Evolutionary conservation across 1,140 invertebrate species (phyloP), one percentile per base, ranked within the genome.

Genomic region (Procambarus clarkii): DNA sequence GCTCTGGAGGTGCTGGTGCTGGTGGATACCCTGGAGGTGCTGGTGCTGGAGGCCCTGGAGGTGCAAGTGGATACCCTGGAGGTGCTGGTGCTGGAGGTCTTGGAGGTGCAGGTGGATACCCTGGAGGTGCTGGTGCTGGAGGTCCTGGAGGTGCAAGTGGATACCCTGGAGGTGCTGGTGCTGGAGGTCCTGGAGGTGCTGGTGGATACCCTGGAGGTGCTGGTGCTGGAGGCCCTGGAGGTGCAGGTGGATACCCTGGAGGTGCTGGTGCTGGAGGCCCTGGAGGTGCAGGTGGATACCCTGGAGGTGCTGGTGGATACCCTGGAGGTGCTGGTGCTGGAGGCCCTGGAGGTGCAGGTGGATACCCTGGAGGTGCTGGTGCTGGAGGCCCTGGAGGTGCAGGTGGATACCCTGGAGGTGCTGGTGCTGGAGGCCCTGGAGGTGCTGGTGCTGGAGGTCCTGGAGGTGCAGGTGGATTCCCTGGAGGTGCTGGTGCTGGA

Each of bases 1-100:
- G 81, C 18, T 11, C 21, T 44, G 81, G 88, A 78, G 88, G 81
- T 18, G 46, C 50, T 60, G 88, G 88, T 54, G 85, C 45, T 44
- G 2, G 7, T n/a, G 86, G 78, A 60, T 58, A 58, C 34, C 46
- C 58, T 13, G 86, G 86, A 34, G 78, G 86, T 44, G 54, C 9
- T 71, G 78, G 74, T 0, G 24, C 44, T 45, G 76, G 78, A 15
- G 77, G 86, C 0, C 2, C 8, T 60, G 80, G 83, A 64, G 86
- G 86, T 34, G 46, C 54, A 3, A 71, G 86, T 45, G 60, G 77
- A n/a, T n/a, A n/a, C 8, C 0, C 0, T 0, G 76, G 76, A 45
- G 86, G 86, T 45, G 48, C 34, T 21, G 34, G 1, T 45, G 11
- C 24, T 21, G 86, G 86, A 45, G 60, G 8, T 9, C n/a, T 21